Evolutionary conservation across 2,888 invertebrate species (phyloP), one percentile per base, ranked within the genome.

Genomic region (Charanyca ferruginea): DNA sequence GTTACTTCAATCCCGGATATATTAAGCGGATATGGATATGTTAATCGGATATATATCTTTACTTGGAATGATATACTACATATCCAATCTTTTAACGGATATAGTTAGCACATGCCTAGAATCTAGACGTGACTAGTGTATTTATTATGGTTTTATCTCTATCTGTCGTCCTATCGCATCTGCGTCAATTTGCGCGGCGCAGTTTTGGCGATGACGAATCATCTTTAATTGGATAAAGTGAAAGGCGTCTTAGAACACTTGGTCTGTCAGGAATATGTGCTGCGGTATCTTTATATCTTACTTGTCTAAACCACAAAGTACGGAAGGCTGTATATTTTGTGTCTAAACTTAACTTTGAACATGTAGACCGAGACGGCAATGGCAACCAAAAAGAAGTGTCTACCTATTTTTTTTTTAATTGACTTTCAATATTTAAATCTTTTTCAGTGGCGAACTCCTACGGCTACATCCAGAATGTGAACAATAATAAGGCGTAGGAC

Each of bases 401-500:
- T n/a, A n/a, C n/a, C n/a, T n/a, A n/a, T n/a, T n/a, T n/a, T 32
- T 32, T 32, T 9, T 32, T 9, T 3, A 32, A 32, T 32, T 32
- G 2, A 11, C 16, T 16, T 38, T 38, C 0, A 16, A 16, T 38
- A 38, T 16, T 38, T 35, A 7, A 38, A 38, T 5, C 16, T 77
- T 76, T 96, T 96, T 76, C 94, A 97, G 97, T 91, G 87, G 96
- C 95, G n/a, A 95, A 95, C 80, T 94, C 95, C 8, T 96, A 94
- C 80, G 97, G 97, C 28, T 97, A 96, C 74, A 85, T 87, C 11
- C 79, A 66, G 61, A 90, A 76, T 13, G 68, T 64, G 22, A 82
- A 93, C 87, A 87, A 94, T 86, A 88, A 91, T 70, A 73, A 73
- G 32, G 32, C 44, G 23, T 72, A 74, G 42, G 32, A 61, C 7